Evolutionary conservation across 2,888 invertebrate species (phyloP).

Genomic region (Xanthia togata): DNA sequence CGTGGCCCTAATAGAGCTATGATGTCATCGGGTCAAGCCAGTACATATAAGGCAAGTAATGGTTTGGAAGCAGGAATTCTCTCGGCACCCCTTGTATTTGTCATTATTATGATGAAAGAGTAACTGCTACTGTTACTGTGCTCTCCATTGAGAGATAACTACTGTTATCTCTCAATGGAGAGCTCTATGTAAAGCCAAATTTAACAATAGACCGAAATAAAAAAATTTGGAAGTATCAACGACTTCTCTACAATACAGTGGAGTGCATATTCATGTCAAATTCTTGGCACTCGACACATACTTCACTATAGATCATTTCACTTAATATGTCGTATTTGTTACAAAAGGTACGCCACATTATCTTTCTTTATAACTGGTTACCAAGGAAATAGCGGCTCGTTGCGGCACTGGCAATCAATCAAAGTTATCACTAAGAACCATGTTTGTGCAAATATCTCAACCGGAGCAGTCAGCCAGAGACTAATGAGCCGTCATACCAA

Average conservation of each 20-base stretch:
- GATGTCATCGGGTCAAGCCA: background rate
- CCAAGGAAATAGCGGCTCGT: constrained; percentile 49
- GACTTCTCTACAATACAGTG: constrained; percentile 24
- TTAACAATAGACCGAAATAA: constrained; percentile 7
- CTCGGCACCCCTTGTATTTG: background rate
- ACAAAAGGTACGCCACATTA: constrained; percentile 11
- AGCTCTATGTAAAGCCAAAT: background rate
- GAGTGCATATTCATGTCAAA: constrained; percentile 46
- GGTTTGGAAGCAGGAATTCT: background rate
- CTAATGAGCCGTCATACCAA: constrained; percentile 64
- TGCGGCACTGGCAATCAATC: constrained; percentile 60
- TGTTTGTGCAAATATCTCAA: constrained; percentile 63
- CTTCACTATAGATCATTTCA: constrained; percentile 23
- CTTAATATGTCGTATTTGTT: constrained; percentile 12
- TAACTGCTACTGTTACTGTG: background rate
- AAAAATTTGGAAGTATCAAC: constrained; percentile 34
- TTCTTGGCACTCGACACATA: constrained; percentile 35
- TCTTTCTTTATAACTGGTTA: constrained; percentile 43
- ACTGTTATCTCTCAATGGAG: too few species aligned
- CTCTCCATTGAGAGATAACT: constrained; percentile 1
- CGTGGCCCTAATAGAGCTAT: background rate
- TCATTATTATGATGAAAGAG: background rate
- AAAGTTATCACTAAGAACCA: constrained; percentile 59
- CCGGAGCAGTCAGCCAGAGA: constrained; percentile 57
- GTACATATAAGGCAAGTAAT: background rate